A percentile compares a stretch with the other conserved stretches of the same genome.
These are phyloP conservation scores for Rosalia funebris DNA, from an alignment of 2,888 invertebrate genomes.

Conservation along the genomic window DNA sequence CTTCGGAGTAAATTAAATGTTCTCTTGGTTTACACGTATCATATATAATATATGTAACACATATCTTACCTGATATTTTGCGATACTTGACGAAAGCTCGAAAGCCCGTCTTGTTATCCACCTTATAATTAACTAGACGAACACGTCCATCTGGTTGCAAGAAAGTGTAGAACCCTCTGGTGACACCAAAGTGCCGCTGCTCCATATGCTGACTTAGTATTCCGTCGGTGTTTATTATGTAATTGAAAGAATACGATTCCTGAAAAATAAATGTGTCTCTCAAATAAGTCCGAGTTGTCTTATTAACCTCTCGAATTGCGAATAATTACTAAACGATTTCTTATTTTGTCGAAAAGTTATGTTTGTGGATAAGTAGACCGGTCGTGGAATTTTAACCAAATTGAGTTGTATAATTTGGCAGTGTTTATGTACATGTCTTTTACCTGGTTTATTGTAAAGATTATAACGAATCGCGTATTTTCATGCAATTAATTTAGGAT, in stretches of 20 bases:
- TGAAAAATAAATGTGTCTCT: slow-evolving; percentile 35
- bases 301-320: not conserved
- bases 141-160: slow-evolving; percentile 74
- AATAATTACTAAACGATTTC: not conserved
- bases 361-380: not conserved
- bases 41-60: too few relatives aligned
- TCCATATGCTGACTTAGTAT: slow-evolving; percentile 58
- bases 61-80: slow-evolving; percentile 60
- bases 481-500: too few relatives aligned
- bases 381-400: too few relatives aligned
- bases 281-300: not conserved
- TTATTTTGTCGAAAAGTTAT: not conserved
- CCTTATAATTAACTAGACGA: slow-evolving; percentile 70
- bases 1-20: too few relatives aligned
- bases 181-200: slow-evolving; percentile 50
- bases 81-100: slow-evolving; percentile 66
- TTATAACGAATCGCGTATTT: too few relatives aligned
- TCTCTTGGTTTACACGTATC: too few relatives aligned
- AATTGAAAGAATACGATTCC: slow-evolving; percentile 56
- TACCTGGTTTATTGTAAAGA: too few relatives aligned
- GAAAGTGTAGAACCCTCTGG: slow-evolving; percentile 71
- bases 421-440: too few relatives aligned
- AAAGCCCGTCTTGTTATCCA: slow-evolving; percentile 67
- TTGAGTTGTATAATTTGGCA: not conserved
- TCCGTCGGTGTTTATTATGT: slow-evolving; percentile 53